Evolutionary conservation across 2,797 vertebrate genomes (phyloP).

Genomic region (Ctenopoma multispine): DNA sequence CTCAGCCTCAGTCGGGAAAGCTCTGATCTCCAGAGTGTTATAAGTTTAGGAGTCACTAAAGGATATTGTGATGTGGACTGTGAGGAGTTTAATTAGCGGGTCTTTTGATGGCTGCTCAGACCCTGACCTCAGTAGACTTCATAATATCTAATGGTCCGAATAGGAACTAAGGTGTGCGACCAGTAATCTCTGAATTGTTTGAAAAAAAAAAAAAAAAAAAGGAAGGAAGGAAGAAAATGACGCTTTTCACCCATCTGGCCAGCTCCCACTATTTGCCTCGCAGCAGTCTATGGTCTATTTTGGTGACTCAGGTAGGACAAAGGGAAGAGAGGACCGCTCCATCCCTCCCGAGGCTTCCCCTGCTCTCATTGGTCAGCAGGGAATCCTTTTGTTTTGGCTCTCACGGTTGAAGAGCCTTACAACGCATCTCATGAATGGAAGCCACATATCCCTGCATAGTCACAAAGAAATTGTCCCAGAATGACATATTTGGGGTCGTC

Average conservation of each 20-base stretch:
- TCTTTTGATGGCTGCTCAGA: not conserved
- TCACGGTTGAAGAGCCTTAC: slow-evolving; percentile 36
- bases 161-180: not conserved
- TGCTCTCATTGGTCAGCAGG: slow-evolving; percentile 65
- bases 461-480: slow-evolving; percentile 3
- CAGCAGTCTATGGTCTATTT: slow-evolving; percentile 24
- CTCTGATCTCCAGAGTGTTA: not conserved
- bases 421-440: slow-evolving; percentile 46
- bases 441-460: not conserved
- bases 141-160: not conserved
- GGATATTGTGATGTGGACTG: not conserved
- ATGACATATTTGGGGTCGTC: not conserved
- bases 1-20: not conserved
- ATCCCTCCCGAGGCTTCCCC: slow-evolving; percentile 43
- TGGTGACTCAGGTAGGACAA: slow-evolving; percentile 71
- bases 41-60: not conserved
- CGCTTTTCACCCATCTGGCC: not conserved
- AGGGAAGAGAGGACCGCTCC: slow-evolving; percentile 62
- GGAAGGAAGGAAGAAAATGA: not conserved
- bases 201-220: too few species aligned
- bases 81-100: slow-evolving; percentile 10
- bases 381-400: slow-evolving; percentile 72
- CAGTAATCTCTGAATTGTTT: not conserved
- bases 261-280: slow-evolving; percentile 1
- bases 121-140: not conserved